Evolutionary conservation across 2,888 invertebrate species (phyloP), one percentile per base, ranked within the genome.

Genomic region (Thymelicus lineola): DNA sequence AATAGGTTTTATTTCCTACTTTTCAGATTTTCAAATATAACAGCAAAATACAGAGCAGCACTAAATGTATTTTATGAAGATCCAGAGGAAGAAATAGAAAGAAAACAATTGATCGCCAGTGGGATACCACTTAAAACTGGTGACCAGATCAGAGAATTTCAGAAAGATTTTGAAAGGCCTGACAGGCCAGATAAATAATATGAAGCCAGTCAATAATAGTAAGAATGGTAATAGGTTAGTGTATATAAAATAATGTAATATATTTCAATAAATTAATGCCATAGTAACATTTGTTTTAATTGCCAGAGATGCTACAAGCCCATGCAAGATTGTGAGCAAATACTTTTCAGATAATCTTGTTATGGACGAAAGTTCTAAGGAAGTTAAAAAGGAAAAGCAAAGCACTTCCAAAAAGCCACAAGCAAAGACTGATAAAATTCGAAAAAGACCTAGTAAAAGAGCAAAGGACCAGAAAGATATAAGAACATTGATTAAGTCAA

Each of bases 291-390:
- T 82, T 82, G 85, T 89, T 90, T 90, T 79, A 85, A 83, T 91
- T 86, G 72, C 75, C 80, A 86, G 83, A 75, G 69, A 72, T 69
- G 70, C 76, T 71, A 59, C 72, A 36, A 78, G 66, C 62, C 38
- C 42, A 80, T 79, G 79, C 70, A 79, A 77, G 72, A 82, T 90
- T 28, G 79, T 75, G 71, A 93, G 93, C 79, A 88, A 90, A 82
- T 93, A 90, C 78, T 94, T 93, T 75, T 70, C 76, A 28, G 71
- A 71, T 74, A 81, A 68, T 69, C 73, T n/a, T 84, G 86, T 72
- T 80, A 89, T 89, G 88, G 93, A 94, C 77, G 92, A 91, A 35
- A 94, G 93, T 76, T 80, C 89, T 53, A 79, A 83, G 7, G 91
- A 91, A 67, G 92, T 92, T 77, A 79, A 88, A 75, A 88, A 89